Base-by-base conservation (phyloP, 2,797 vertebrate species). In the Catharus ustulatus region DNA sequence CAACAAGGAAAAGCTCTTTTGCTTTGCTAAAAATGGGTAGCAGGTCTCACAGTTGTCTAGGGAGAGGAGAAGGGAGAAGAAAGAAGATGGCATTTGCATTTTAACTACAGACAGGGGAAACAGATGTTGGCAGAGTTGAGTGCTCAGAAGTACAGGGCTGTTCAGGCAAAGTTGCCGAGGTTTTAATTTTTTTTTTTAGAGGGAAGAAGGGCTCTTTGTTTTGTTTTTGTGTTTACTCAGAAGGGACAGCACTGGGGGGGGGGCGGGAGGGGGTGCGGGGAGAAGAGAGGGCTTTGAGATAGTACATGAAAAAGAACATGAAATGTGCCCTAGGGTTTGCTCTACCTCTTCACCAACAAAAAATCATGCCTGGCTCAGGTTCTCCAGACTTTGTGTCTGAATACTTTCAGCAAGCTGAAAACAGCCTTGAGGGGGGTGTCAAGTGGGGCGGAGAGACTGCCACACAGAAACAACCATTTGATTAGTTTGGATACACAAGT, bases 1-100 rank as follows among this genome's bases (percentile, higher is more conserved):
- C 62, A 59, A 77, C 52, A 87, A 78, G 36, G 46, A 94, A 84
- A 94, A 81, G 67, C 59, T 79, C 46, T 87, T 94, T 64, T 66
- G 32, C 21, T 84, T 89, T 77, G 55, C 42, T 64, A 36, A 67
- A 89, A 91, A 2, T 0, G 34, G 26, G 57, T 40, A 82, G 32
- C 61, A 72, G 43, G 30, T 83, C 75, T 80, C 57, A 11, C 9
- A 49, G 68, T 17, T 77, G 34, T 45, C 64, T 83, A 24, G 59
- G 36, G 42, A 72, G 72, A 48, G 46, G 48, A 69, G 42, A 76
- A 73, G 27, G 18, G 34, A 83, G 57, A 77, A 64, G 57, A 84
- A 84, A 76, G 22, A 74, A 38, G 24, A 57, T 45, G 30, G 17
- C 34, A 86, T 89, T 84, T 85, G 24, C 57, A 61, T 85, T 91